A percentile compares a stretch with the other conserved stretches of the same genome.
These are phyloP conservation scores for Chiloscyllium plagiosum DNA, from an alignment of 2,113 vertebrate species.

Conservation along the genomic window DNA sequence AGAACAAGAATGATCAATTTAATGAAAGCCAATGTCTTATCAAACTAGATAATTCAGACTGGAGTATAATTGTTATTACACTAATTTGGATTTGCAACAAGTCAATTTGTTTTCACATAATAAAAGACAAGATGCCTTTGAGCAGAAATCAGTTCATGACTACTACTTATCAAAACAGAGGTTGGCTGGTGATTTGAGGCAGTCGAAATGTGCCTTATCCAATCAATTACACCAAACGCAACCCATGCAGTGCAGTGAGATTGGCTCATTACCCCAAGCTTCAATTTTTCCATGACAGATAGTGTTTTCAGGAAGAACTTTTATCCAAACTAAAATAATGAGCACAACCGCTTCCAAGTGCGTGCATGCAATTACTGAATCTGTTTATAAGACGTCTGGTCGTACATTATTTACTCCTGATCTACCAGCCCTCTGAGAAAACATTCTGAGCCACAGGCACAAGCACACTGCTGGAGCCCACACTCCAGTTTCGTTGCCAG, in stretches of 20 bases:
- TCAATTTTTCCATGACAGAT: neutral
- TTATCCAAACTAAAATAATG: neutral
- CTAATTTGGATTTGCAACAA: neutral
- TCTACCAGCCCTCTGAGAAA: neutral
- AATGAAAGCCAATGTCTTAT: neutral
- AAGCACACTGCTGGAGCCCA: neutral
- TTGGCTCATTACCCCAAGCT: neutral
- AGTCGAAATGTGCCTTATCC: neutral
- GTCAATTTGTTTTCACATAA: neutral
- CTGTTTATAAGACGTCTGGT: neutral
- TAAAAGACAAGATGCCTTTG: neutral
- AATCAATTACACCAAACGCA: neutral
- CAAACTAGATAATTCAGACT: neutral
- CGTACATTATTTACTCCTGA: neutral
- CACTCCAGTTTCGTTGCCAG: neutral
- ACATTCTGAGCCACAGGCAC: neutral
- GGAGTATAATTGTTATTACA: neutral
- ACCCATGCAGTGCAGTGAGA: neutral
- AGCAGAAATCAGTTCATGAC: neutral
- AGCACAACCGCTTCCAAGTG: neutral
- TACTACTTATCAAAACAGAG: neutral
- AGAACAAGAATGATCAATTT: neutral
- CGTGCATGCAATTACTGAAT: neutral
- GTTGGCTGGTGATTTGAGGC: neutral
- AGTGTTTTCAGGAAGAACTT: neutral